Evolutionary conservation across 2,888 invertebrate species (phyloP).

Genomic region (Amphipoea oculea): DNA sequence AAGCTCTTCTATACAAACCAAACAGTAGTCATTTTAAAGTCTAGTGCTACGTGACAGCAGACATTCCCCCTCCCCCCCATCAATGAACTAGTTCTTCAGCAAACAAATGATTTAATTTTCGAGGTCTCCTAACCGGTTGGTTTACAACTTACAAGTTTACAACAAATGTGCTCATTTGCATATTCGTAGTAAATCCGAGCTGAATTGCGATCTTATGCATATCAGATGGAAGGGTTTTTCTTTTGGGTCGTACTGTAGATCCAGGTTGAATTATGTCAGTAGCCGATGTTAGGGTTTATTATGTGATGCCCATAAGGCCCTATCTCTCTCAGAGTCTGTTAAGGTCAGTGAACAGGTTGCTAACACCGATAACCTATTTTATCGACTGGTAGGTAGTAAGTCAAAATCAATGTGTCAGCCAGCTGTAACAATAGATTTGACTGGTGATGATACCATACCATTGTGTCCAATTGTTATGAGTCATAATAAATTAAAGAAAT

Average conservation of each 20-base stretch:
- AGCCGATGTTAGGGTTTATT: conserved; percentile 54
- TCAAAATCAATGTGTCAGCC: too few relatives aligned
- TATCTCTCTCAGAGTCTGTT: too few relatives aligned
- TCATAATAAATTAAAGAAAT: too few relatives aligned
- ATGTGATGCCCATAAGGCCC: too few relatives aligned
- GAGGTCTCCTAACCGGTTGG: conserved; percentile 40
- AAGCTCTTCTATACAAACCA: neutral
- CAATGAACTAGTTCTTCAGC: conserved; percentile 36
- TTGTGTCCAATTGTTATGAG: too few relatives aligned
- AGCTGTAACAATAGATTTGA: too few relatives aligned
- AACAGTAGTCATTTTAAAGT: conserved; percentile 1
- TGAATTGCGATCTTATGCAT: conserved; percentile 43
- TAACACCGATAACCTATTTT: too few relatives aligned
- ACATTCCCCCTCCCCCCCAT: neutral
- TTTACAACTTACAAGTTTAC: conserved; percentile 24
- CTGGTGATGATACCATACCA: too few relatives aligned
- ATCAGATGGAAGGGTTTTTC: conserved; percentile 40
- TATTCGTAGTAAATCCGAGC: conserved; percentile 47
- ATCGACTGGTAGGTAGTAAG: too few relatives aligned
- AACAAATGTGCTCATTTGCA: conserved; percentile 34
- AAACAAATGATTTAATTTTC: conserved; percentile 29
- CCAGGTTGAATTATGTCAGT: conserved; percentile 44
- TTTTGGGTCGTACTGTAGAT: conserved; percentile 15
- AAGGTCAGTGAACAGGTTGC: too few relatives aligned
- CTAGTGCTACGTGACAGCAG: conserved; percentile 15